Evolutionary conservation across 2,797 vertebrate species (phyloP), one percentile per base, ranked within the genome.

Genomic region (Crenuchus spilurus): DNA sequence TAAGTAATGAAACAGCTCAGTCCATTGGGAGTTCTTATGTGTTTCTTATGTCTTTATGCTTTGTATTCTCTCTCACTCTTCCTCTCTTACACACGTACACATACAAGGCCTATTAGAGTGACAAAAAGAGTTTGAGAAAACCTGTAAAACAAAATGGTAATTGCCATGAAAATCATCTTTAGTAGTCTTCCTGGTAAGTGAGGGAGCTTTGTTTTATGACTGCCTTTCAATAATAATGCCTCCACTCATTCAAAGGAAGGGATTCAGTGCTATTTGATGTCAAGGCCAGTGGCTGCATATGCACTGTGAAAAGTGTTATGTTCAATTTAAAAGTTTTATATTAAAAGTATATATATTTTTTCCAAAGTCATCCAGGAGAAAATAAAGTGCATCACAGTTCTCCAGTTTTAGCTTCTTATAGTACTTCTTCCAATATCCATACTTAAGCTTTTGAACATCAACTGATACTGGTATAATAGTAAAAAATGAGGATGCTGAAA

Each of bases 101-200:
- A 28, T 91, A 88, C 80, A 84, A 66, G 86, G 85, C 84, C 87
- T 87, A 90, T 89, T 88, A 88, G 76, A 54, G 84, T 72, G 83
- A 88, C 83, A 84, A 81, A 84, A 1, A 51, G 49, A 48, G 78
- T 72, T 81, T 44, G 41, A 83, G 30, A 35, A 22, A 28, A 74
- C 60, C 68, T 58, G 41, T 77, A 74, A 82, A 77, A 60, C 31
- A 41, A 35, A 42, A n/a, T 41, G 69, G 44, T 70, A 79, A 65
- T 71, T 66, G 44, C 16, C 28, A 16, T 20, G 24, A 64, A 57
- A 61, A 72, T 5, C 46, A 57, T 63, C 39, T 61, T n/a, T n/a
- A 37, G 58, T 22, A 4, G 6, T 57, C 22, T 22, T 37, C 30
- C 44, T 49, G 28, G 46, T 11, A 70, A 39, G 18, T 18, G 55